A percentile compares a stretch with the other conserved stretches of the same genome.
Conservation (phyloP, 2,888 invertebrate genomes). For the Platycheirus rosarum region DNA sequence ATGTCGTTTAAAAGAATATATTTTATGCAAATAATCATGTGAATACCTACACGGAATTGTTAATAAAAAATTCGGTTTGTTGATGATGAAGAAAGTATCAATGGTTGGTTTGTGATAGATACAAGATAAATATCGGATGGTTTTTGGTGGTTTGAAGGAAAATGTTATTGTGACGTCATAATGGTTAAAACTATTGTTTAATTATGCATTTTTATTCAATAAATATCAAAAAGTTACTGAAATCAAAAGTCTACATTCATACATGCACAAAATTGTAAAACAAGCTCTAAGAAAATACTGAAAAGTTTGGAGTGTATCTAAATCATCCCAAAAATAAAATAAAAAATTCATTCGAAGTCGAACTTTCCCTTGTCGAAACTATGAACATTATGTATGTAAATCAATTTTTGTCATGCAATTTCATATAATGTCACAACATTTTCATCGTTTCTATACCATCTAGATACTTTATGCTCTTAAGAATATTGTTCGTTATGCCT, state of each 20-base stretch:
- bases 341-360: too few species aligned
- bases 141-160: not conserved
- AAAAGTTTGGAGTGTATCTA: too few species aligned
- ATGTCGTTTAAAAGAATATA: conserved; percentile 58
- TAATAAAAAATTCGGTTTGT: conserved; percentile 1
- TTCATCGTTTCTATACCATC: conserved; percentile 11
- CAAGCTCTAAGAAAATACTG: too few species aligned
- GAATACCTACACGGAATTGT: conserved; percentile 10
- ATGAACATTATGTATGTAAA: conserved; percentile 27
- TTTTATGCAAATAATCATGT: conserved; percentile 61
- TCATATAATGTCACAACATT: conserved; percentile 58
- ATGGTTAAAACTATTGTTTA: too few species aligned
- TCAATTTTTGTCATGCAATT: conserved; percentile 69
- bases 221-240: too few species aligned
- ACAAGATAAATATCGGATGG: not conserved
- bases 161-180: not conserved
- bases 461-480: conserved; percentile 42
- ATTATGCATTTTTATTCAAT: too few species aligned
- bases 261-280: too few species aligned
- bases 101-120: not conserved
- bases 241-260: too few species aligned
- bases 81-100: not conserved
- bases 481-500: not conserved
- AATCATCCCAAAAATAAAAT: too few species aligned
- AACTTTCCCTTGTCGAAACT: too few species aligned